Conservation (phyloP, 2,888 invertebrate species). For the Parnassius apollo region DNA sequence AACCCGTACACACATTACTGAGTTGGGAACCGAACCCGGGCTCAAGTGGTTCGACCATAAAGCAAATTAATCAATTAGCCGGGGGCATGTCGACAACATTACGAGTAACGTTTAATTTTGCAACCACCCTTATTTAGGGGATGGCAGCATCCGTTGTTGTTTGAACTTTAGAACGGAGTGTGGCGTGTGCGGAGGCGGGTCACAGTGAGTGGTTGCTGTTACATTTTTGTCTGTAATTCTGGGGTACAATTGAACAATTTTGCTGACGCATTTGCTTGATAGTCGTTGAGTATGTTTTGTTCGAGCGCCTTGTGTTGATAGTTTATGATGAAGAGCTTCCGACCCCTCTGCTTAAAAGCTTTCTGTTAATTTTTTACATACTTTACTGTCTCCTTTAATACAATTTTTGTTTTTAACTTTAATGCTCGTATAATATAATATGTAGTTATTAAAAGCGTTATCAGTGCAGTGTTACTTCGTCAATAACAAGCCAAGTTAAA, state of each 20-base stretch:
- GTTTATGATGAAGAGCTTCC: conserved; percentile 63
- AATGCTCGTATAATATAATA: too few species aligned
- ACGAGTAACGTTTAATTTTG: conserved; percentile 77
- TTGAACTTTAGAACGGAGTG: conserved; percentile 35
- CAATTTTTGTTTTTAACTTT: too few species aligned
- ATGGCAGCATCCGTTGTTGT: conserved; percentile 35
- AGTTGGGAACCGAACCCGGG: conserved; percentile 64
- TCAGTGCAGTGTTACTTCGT: too few species aligned
- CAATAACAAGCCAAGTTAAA: too few species aligned
- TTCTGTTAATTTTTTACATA: conserved; percentile 34
- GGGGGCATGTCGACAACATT: conserved; percentile 79
- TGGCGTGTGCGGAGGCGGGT: conserved; percentile 35
- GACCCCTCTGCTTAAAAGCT: conserved; percentile 32
- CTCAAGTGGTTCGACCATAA: conserved; percentile 76
- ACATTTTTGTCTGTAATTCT: conserved; percentile 59
- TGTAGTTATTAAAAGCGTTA: too few species aligned
- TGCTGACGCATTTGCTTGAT: conserved; percentile 76
- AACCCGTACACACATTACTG: conserved; percentile 69
- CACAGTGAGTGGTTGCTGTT: conserved; percentile 40
- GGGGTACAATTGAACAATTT: conserved; percentile 65
- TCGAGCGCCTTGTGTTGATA: conserved; percentile 63
- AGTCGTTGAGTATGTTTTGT: conserved; percentile 58
- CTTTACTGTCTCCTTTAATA: conserved; percentile 36
- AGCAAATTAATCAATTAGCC: conserved; percentile 81
- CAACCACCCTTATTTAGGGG: conserved; percentile 54